A percentile compares a stretch with the other conserved stretches of the same genome.
Evolutionary conservation across 2,113 vertebrate species (phyloP).

Genomic region (Hippocampus mohnikei): DNA sequence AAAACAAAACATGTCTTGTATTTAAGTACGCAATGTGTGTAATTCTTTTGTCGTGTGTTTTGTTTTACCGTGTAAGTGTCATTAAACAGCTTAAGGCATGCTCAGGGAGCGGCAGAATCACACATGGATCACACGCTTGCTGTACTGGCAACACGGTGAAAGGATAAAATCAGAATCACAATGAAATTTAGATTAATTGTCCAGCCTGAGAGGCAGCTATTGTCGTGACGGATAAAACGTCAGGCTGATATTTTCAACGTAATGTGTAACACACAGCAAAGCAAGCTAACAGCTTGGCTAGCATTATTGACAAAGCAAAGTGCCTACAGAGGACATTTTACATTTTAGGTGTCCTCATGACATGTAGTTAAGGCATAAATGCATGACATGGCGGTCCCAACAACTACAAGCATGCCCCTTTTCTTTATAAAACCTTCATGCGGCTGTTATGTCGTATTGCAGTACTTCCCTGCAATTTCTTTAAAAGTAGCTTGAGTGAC

Average conservation of each 20-base stretch:
- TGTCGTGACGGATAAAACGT: neutral
- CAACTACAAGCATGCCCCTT: slow-evolving; percentile 36
- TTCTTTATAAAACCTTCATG: slow-evolving; percentile 56
- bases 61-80: too few species aligned
- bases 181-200: too few species aligned
- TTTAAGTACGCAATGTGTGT: too few species aligned
- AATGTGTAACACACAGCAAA: neutral
- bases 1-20: too few species aligned
- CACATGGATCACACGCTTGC: too few species aligned
- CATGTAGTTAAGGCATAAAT: slow-evolving; percentile 36
- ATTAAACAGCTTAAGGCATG: too few species aligned
- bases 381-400: slow-evolving; percentile 21
- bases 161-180: too few species aligned
- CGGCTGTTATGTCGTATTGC: slow-evolving; percentile 56
- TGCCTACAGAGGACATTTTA: neutral
- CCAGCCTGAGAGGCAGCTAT: neutral
- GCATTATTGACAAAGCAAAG: neutral
- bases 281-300: neutral
- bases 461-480: slow-evolving; percentile 34
- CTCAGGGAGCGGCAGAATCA: too few species aligned
- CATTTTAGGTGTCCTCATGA: slow-evolving; percentile 24
- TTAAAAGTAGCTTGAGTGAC: slow-evolving; percentile 30
- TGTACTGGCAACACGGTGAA: too few species aligned
- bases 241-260: neutral
- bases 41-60: too few species aligned